phyloP scores from a whole-genome alignment of 2,888 invertebrate species.

The Biston stratarius region DNA sequence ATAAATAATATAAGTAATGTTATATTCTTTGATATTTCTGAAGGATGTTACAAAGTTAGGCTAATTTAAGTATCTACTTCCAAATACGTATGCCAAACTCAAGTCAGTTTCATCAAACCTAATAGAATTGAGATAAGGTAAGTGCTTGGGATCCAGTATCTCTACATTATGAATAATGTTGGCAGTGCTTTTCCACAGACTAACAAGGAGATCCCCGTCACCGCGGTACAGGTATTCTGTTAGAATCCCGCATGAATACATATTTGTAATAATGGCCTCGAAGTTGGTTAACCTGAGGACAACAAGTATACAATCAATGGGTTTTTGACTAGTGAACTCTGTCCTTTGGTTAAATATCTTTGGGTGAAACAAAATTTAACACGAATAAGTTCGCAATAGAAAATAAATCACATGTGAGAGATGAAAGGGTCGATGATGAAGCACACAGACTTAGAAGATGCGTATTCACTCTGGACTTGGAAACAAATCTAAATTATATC shows the following conservation, averaged over 20 bases:
- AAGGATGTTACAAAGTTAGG: not conserved
- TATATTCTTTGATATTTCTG: no score
- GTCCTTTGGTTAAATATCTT: no score
- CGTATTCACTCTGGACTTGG: no score
- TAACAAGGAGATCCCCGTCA: conserved; percentile 59
- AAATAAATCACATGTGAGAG: no score
- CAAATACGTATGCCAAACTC: not conserved
- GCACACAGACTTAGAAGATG: no score
- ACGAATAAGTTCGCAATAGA: no score
- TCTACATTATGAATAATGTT: conserved; percentile 47
- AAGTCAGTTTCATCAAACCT: conserved; percentile 24
- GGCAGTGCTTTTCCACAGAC: conserved; percentile 62
- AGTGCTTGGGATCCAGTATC: conserved; percentile 42
- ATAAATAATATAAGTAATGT: no score
- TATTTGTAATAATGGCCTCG: conserved; percentile 64
- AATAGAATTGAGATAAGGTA: conserved; percentile 28
- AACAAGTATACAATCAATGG: conserved; percentile 34
- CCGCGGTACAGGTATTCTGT: conserved; percentile 64
- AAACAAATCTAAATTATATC: no score
- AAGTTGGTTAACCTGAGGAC: conserved; percentile 72
- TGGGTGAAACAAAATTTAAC: no score
- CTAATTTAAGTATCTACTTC: conserved; percentile 4
- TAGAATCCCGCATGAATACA: conserved; percentile 63
- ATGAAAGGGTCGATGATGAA: no score
- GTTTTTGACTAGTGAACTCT: no score